Percentiles rank a stretch among this genome's conserved stretches.
phyloP scores from a whole-genome alignment of 2,113 vertebrate species.

The Oncorhynchus kisutch region DNA sequence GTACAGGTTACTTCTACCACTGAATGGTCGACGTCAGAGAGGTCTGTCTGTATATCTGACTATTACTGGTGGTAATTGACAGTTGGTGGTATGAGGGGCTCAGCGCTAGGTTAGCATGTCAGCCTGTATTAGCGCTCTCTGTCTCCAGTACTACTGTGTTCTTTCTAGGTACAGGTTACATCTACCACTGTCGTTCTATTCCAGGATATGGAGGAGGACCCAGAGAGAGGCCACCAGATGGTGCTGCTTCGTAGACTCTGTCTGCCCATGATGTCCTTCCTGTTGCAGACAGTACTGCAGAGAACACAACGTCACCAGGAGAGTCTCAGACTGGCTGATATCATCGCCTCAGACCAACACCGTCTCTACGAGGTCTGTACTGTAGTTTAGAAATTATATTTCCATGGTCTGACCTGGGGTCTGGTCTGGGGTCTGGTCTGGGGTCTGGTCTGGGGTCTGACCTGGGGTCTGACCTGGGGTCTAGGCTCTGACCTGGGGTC shows the following conservation, averaged over 20 bases:
- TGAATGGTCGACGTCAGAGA: conserved; percentile 93
- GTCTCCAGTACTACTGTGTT: no score
- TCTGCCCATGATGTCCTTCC: conserved; percentile 87
- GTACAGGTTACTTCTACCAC: no score
- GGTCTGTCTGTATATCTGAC: conserved; percentile 49
- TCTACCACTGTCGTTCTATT: not conserved
- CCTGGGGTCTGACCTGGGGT: no score
- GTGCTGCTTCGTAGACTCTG: conserved; percentile 83
- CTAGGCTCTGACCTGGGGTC: no score
- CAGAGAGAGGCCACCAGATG: conserved; percentile 89
- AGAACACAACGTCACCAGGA: conserved; percentile 89
- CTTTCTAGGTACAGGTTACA: no score
- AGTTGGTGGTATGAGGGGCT: not conserved
- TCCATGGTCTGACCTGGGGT: no score
- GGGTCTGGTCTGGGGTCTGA: no score
- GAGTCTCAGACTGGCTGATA: conserved; percentile 88
- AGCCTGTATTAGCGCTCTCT: no score
- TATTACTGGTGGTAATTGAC: not conserved
- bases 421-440: no score
- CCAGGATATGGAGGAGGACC: conserved; percentile 85
- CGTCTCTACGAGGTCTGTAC: conserved; percentile 82
- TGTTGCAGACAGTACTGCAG: conserved; percentile 89
- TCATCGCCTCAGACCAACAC: conserved; percentile 89
- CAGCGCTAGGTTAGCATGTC: not conserved
- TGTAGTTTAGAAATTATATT: no score